A percentile compares a stretch with the other conserved stretches of the same genome.
Conservation (phyloP, 2,113 vertebrate genomes). For the Regulus satrapa region DNA sequence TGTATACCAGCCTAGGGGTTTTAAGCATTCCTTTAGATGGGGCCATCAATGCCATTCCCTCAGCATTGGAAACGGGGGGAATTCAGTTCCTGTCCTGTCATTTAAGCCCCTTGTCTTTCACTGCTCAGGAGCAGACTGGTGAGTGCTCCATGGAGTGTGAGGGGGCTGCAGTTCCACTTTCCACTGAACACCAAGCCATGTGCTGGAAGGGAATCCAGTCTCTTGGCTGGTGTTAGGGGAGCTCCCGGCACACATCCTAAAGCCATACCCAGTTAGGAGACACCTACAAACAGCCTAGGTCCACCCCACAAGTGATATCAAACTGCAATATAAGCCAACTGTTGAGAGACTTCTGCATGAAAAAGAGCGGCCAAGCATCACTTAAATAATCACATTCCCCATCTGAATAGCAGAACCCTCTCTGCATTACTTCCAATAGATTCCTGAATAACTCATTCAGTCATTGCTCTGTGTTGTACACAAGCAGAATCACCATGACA, state of each 20-base stretch:
- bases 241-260: neutral
- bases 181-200: neutral
- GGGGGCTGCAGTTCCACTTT: neutral
- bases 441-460: neutral
- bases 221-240: neutral
- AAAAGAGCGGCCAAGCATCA: neutral
- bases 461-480: neutral
- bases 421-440: neutral
- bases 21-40: neutral
- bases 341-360: neutral
- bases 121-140: neutral
- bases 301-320: neutral
- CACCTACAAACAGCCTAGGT: neutral
- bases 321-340: neutral
- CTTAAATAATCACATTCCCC: neutral
- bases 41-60: neutral
- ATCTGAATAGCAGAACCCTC: neutral
- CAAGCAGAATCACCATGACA: slow-evolving; percentile 6
- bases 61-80: neutral
- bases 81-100: neutral
- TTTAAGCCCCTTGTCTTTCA: neutral
- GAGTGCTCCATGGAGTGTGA: neutral
- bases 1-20: neutral
- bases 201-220: neutral
- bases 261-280: neutral